These are phyloP conservation scores for Dunckerocampus dactyliophorus DNA, from an alignment of 2,113 vertebrate genomes.

Conservation along the genomic window DNA sequence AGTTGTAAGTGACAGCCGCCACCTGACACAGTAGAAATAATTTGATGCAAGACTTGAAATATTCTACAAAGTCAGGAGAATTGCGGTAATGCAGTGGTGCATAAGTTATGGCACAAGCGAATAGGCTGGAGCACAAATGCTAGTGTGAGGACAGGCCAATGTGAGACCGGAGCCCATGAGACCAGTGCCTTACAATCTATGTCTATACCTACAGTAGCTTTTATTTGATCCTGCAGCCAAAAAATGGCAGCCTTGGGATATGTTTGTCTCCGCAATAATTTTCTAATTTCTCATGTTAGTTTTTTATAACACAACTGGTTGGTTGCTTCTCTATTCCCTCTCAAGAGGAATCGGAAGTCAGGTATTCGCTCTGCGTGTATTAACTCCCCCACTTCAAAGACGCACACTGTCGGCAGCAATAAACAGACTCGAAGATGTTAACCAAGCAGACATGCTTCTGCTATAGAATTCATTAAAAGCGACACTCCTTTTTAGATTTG, in stretches of 20 bases:
- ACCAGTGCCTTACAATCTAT: constrained; percentile 6
- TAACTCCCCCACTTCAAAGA: constrained; percentile 37
- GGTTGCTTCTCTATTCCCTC: constrained; percentile 14
- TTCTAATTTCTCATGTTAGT: constrained; percentile 18
- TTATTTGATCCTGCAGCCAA: constrained; percentile 7
- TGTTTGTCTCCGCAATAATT: constrained; percentile 4
- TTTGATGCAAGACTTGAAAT: too few relatives aligned
- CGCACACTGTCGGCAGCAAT: constrained; percentile 25
- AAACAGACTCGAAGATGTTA: constrained; percentile 13
- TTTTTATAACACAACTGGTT: constrained; percentile 3
- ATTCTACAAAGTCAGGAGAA: too few relatives aligned
- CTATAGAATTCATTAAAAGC: constrained; percentile 22
- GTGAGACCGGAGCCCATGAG: background rate
- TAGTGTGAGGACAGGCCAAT: too few relatives aligned
- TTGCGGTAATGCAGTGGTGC: too few relatives aligned
- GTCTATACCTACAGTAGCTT: background rate
- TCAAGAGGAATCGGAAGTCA: constrained; percentile 10
- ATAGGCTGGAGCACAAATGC: too few relatives aligned
- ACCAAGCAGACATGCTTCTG: constrained; percentile 9
- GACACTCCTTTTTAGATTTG: background rate
- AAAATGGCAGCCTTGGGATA: constrained; percentile 4
- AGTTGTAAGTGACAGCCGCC: too few relatives aligned
- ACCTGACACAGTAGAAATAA: too few relatives aligned
- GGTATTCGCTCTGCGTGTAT: constrained; percentile 10
- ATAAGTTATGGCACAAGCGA: too few relatives aligned